Conservation (phyloP, 1,140 invertebrate genomes). For the Drosophila miranda region DNA sequence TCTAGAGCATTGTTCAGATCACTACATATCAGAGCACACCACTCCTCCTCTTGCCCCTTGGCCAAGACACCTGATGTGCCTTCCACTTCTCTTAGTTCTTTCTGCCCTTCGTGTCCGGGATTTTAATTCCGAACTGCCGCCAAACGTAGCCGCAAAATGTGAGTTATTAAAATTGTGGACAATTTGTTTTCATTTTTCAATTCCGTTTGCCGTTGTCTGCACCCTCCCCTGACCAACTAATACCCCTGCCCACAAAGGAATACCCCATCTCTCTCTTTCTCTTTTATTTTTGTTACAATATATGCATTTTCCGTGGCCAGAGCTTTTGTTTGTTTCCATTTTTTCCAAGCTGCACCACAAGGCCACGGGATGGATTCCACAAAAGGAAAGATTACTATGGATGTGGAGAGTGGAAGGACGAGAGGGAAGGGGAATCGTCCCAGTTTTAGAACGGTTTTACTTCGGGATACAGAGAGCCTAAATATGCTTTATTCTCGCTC, state of each 20-base stretch:
- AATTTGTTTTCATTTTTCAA: conserved; percentile 64
- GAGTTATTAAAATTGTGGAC: conserved; percentile 66
- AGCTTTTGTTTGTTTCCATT: conserved; percentile 17
- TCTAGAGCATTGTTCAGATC: conserved; percentile 1
- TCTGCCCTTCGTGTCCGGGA: not conserved
- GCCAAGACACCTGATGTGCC: not conserved
- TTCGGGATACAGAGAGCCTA: conserved; percentile 24
- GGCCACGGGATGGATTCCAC: not conserved
- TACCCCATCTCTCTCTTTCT: conserved; percentile 4
- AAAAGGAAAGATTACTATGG: too few species aligned
- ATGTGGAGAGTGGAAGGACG: not conserved
- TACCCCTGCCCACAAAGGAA: conserved; percentile 5
- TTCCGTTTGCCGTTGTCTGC: conserved; percentile 36
- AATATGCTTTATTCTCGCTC: conserved; percentile 48
- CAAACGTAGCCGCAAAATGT: conserved; percentile 62
- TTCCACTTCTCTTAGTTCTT: too few species aligned
- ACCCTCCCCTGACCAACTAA: not conserved
- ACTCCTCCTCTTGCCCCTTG: conserved; percentile 2
- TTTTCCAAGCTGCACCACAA: conserved; percentile 7
- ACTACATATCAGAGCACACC: not conserved
- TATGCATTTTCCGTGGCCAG: conserved; percentile 16
- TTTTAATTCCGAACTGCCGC: conserved; percentile 52
- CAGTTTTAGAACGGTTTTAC: conserved; percentile 20
- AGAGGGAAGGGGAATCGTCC: conserved; percentile 4
- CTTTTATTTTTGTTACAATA: conserved; percentile 42